Conservation (phyloP, 2,888 invertebrate genomes). For the Meteorus colon region DNA sequence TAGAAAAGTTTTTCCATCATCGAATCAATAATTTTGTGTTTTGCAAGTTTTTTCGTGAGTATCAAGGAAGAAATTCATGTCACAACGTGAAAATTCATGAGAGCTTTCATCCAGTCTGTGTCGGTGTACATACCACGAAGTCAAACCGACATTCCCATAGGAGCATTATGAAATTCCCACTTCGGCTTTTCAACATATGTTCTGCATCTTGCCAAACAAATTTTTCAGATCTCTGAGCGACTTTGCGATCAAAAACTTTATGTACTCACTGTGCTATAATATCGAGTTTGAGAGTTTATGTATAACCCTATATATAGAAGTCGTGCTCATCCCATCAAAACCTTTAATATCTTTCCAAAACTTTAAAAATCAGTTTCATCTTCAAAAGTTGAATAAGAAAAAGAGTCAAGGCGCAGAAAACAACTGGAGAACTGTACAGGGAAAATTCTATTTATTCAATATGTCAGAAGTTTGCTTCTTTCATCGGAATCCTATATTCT, state of each 20-base stretch:
- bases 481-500: too few species aligned
- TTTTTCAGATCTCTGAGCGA: neutral
- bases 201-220: constrained; percentile 18
- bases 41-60: too few species aligned
- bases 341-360: neutral
- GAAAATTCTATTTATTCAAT: constrained; percentile 2
- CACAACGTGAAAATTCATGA: neutral
- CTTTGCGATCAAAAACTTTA: neutral
- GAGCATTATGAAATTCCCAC: constrained; percentile 2
- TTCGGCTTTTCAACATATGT: constrained; percentile 16
- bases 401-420: neutral
- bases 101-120: neutral
- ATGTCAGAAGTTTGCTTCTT: neutral
- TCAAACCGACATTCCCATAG: neutral
- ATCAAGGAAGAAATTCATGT: neutral
- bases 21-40: too few species aligned
- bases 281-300: neutral
- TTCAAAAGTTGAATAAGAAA: neutral
- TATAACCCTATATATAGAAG: neutral
- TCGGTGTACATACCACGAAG: neutral
- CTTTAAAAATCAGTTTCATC: constrained; percentile 6
- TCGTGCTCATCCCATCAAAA: neutral
- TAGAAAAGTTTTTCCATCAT: too few species aligned
- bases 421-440: neutral
- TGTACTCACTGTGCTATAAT: neutral